Base-by-base conservation (phyloP, 2,797 vertebrate species). In the Cossypha heuglini region DNA sequence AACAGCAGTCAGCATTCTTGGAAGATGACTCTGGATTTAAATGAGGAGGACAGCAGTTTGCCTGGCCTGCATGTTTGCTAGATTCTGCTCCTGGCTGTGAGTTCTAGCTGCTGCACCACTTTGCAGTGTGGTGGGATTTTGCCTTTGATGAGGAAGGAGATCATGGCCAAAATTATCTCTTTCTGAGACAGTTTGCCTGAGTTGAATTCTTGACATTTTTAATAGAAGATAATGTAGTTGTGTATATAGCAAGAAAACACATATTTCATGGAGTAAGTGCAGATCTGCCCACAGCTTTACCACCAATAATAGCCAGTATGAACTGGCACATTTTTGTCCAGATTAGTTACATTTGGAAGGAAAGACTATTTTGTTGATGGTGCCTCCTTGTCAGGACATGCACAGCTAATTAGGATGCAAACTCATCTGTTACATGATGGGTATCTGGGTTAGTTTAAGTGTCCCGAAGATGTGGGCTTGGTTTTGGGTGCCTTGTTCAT, bases 381-480 rank as follows among this genome's bases (percentile, higher is more conserved):
- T 38, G 5, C 9, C 3, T 42, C 15, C 33, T 45, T 16, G 35
- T 77, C 45, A 80, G 16, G 43, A 31, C 9, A 58, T 74, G 57
- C 16, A 48, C 5, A 9, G 43, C 28, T 80, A 66, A 46, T 82
- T 58, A 64, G 57, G 21, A 61, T 16, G 14, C 16, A 29, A 25
- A 33, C 14, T 45, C 9, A 25, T 17, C 18, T 57, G 11, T 71
- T 77, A 13, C 2, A 1, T 16, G 10, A 6, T 43, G 13, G 25
- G 2, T 68, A 5, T 73, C 40, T 66, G 48, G 9, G 10, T 82
- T 82, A 71, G 16, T 7, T 74, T 86, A 48, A 55, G 29, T 16
- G 18, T 83, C 33, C 24, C 0, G 0, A 40, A 49, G 12, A 6
- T 48, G 13, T 10, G 6, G 7, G 10, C 68, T 88, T 84, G n/a